Conservation (phyloP, 92 coral and sea anemone species). For the Epizoanthus scotinus region DNA sequence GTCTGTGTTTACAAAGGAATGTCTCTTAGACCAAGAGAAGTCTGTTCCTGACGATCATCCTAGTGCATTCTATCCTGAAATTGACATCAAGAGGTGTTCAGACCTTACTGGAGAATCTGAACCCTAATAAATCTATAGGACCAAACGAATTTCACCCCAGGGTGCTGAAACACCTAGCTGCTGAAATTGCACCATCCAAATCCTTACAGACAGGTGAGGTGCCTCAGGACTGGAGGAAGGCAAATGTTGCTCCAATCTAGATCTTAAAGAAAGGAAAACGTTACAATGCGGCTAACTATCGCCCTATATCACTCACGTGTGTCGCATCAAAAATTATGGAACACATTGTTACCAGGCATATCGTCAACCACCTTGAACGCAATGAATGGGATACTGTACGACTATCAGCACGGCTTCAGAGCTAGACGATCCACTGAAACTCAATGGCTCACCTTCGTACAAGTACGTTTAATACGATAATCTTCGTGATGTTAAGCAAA, state of each 20-base stretch:
- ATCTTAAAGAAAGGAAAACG: constrained; percentile 33
- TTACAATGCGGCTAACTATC: constrained; percentile 33
- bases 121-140: constrained; percentile 44
- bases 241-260: constrained; percentile 38
- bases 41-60: constrained; percentile 11
- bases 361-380: neutral
- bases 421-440: constrained; percentile 16
- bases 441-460: constrained; percentile 4
- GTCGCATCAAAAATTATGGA: constrained; percentile 35
- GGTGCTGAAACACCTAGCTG: constrained; percentile 26
- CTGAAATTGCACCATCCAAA: constrained; percentile 13
- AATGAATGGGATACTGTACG: constrained; percentile 23
- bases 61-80: constrained; percentile 19
- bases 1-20: constrained; percentile 1
- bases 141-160: constrained; percentile 22
- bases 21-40: constrained; percentile 9
- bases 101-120: constrained; percentile 35
- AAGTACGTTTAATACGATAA: constrained; percentile 13
- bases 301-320: constrained; percentile 37
- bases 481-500: constrained; percentile 9
- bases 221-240: constrained; percentile 44
- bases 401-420: constrained; percentile 23
- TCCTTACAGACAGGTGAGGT: constrained; percentile 36
- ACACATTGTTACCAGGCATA: constrained; percentile 22
- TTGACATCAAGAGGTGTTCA: constrained; percentile 41